Evolutionary conservation across 2,888 invertebrate species (phyloP), one percentile per base, ranked within the genome.

Genomic region (Acholoe squamosa): DNA sequence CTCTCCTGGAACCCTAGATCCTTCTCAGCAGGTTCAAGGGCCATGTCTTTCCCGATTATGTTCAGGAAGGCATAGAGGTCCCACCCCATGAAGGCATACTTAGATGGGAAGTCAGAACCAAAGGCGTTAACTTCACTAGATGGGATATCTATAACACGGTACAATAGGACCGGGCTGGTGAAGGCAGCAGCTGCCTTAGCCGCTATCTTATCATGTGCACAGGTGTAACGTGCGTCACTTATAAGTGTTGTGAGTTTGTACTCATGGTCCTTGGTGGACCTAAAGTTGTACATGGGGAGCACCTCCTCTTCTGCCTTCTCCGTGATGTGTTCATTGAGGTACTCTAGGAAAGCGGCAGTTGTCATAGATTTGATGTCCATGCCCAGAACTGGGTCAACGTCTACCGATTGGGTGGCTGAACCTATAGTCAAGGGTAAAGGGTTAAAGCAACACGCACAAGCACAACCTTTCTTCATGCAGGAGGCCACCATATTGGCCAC

Each of bases 21-120:
- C 10, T 16, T 3, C 0, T 52, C 54, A 16, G 52, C 0, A 0
- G n/a, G n/a, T 5, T 3, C 25, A 0, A 25, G 28, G 1, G 52
- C 54, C 52, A 54, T 52, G 86, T 54, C 86, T 19, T 54, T 1
- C 14, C 54, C 86, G 19, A 28, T 25, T 31, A 3, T 28, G n/a
- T 14, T 54, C 5, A 86, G 56, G 52, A 86, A 12, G 86, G 25
- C 86, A 19, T 54, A 56, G 5, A 86, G 52, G 54, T 86, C 86
- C n/a, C 25, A 25, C 5, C 86, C 86, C 7, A n/a, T 22, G 71
- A 89, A 89, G 43, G 89, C 89, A 34, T 89, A 89, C 71, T 67
- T 89, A 22, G 67, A 31, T 0, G 89, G 61, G 12, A 67, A 61
- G 10, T 25, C 33, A 22, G 22, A 0, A 7, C 71, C 89, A n/a